Evolutionary conservation across 1,140 invertebrate genomes (phyloP).

Genomic region (Artemia franciscana): DNA sequence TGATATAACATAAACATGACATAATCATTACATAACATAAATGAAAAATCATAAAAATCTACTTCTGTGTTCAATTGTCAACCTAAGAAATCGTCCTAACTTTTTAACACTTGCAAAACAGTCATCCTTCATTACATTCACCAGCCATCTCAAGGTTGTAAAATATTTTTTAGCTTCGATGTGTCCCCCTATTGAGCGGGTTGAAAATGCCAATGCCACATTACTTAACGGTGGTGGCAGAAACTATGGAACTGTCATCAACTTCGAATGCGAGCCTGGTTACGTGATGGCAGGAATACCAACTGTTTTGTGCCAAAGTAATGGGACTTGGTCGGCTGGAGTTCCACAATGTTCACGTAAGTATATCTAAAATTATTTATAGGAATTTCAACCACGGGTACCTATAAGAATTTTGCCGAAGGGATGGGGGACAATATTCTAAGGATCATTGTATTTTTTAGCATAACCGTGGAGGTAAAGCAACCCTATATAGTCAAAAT

Average conservation of each 20-base stretch:
- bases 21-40: not conserved
- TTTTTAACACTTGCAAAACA: no score
- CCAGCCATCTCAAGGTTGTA: no score
- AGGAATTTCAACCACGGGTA: no score
- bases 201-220: constrained; percentile 60
- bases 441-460: no score
- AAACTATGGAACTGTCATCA: constrained; percentile 81
- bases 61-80: no score
- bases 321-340: constrained; percentile 82
- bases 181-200: constrained; percentile 67
- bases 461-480: no score
- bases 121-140: no score
- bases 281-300: constrained; percentile 67
- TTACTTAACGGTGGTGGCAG: constrained; percentile 77
- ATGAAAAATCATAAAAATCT: not conserved
- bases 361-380: no score
- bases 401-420: no score
- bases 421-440: no score
- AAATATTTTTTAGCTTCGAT: constrained; percentile 43
- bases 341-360: constrained; percentile 65
- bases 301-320: constrained; percentile 79
- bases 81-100: not conserved
- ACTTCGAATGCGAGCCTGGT: constrained; percentile 81
- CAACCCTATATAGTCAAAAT: no score
- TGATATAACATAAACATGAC: no score